Evolutionary conservation across 2,113 vertebrate species (phyloP), one percentile per base, ranked within the genome.

Genomic region (Sprattus sprattus): DNA sequence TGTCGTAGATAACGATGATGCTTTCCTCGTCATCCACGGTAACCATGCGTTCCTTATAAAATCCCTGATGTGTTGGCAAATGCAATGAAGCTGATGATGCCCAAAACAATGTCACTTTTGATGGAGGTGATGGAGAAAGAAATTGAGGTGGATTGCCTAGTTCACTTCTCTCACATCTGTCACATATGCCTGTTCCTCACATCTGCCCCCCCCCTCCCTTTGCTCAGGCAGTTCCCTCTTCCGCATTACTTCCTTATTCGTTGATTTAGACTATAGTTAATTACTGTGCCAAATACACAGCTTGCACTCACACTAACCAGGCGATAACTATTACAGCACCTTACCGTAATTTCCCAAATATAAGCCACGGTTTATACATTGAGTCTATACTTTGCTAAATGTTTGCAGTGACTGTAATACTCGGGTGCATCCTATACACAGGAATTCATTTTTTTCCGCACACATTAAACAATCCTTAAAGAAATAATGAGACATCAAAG

Each of bases 1-100:
- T 97, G 94, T 97, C 97, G 89, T 95, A 97, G 89, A 97, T 95
- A 90, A 96, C 91, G 88, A 97, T 93, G 90, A 95, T 94, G 87
- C 96, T 96, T 83, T 97, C 96, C 90, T 97, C 96, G 2, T 96
- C 96, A 88, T 97, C 97, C 88, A 97, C 96, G 1, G 90, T 92
- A 86, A 97, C 95, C 8, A 92, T 93, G 89, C 95, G 94, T 83
- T n/a, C n/a, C n/a, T n/a, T n/a, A n/a, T n/a, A n/a, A n/a, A n/a
- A n/a, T n/a, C n/a, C 39, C 39, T 39, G 39, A 39, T 39, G 39
- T 39, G 39, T 1, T 39, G 39, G 39, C 39, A 39, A 28, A 78
- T 15, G 32, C 15, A 71, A 11, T 15, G 28, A 32, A 28, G 1
- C 28, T 32, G 32, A 39, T 39, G 28, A 13, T 39, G 25, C 4